Conservation (phyloP, 2,797 vertebrate species). For the Xenops minutus region DNA sequence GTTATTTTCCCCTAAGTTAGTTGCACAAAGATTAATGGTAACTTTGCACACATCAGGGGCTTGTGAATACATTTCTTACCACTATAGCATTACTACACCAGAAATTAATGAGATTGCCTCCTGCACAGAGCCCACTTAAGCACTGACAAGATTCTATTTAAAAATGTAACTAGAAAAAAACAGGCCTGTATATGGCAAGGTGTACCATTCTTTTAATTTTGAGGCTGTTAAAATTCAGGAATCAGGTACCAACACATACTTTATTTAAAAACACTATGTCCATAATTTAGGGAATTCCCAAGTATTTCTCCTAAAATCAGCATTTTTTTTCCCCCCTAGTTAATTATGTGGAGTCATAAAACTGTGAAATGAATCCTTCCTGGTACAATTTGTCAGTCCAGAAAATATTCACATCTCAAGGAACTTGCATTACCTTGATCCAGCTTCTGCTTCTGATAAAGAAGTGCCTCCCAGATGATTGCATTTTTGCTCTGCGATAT, state of each 20-base stretch:
- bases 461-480: not conserved
- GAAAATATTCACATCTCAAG: not conserved
- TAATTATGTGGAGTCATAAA: not conserved
- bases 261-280: not conserved
- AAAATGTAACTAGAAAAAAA: not conserved
- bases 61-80: not conserved
- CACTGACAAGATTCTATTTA: not conserved
- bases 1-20: not conserved
- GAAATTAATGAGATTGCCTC: not conserved
- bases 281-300: not conserved
- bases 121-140: not conserved
- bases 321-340: not conserved
- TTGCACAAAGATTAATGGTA: not conserved
- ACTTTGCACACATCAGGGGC: not conserved
- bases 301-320: not conserved
- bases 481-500: not conserved
- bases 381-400: not conserved
- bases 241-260: not conserved
- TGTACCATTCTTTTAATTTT: not conserved
- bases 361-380: not conserved
- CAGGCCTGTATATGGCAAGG: not conserved
- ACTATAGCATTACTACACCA: not conserved
- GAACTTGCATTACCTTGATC: not conserved
- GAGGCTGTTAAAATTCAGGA: not conserved
- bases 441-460: not conserved